Base-by-base conservation (phyloP, 2,797 vertebrate species). In the Macropodus opercularis region DNA sequence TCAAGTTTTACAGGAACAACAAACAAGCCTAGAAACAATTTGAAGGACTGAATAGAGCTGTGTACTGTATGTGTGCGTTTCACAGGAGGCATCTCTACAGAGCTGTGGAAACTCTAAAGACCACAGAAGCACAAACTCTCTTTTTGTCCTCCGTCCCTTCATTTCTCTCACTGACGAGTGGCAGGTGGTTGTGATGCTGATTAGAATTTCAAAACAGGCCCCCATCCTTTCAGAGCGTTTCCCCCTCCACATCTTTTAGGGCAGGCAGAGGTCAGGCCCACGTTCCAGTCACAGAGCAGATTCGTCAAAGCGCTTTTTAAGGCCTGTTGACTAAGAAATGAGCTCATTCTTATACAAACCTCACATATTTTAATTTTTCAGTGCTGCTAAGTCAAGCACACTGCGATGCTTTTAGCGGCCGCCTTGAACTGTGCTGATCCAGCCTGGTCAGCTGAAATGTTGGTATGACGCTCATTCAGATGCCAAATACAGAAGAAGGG, bases 181-280 rank as follows among this genome's bases (percentile, higher is more conserved):
- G 62, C 79, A 87, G 83, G 87, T 80, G 77, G 71, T 81, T 77
- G 78, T 65, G 54, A 86, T 79, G 75, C 81, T 80, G 77, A 89
- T 91, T 85, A 85, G 80, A 87, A 83, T 87, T 89, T 83, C 85
- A 87, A 89, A 90, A 81, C 67, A 83, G 72, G 39, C 43, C 59
- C 61, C 56, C 53, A 49, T 76, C 71, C 75, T 72, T 74, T 77
- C 69, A 68, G 57, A 60, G 58, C 72, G 40, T 44, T 43, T 21
- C 48, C 34, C 50, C 27, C 38, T 51, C 41, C 31, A 51, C 54
- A 35, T 72, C 56, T 63, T 32, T 48, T 62, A 80, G 77, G 80
- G 58, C 84, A 87, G 43, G 41, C 63, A 64, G 80, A 77, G 88
- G 88, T 89, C 81, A 87, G 58, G 39, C 31, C 57, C 21, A n/a